Conservation (phyloP, 2,113 vertebrate species). For the Catharus bicknelli region DNA sequence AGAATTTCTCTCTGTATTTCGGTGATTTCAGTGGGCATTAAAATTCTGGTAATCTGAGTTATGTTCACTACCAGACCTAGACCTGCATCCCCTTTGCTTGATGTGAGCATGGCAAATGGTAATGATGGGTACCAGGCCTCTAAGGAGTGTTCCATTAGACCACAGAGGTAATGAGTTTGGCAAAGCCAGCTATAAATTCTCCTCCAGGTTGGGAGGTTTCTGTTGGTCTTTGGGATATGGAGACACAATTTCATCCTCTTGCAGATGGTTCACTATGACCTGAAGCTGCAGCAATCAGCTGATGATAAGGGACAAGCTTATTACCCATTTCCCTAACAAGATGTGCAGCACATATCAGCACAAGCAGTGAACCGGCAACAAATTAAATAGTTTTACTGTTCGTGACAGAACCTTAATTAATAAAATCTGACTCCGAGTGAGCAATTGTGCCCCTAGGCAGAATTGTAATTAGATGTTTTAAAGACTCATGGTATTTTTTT, state of each 20-base stretch:
- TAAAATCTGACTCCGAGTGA: background rate
- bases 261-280: background rate
- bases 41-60: background rate
- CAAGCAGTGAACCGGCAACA: background rate
- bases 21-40: background rate
- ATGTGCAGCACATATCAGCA: background rate
- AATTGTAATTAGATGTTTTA: background rate
- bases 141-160: background rate
- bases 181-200: background rate
- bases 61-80: background rate
- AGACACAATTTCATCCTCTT: background rate
- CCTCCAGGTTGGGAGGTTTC: background rate
- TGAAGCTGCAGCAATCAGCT: background rate
- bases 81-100: background rate
- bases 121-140: too few species aligned
- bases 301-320: background rate
- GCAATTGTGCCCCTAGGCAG: background rate
- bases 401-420: slow-evolving; percentile 18
- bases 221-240: background rate
- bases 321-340: background rate
- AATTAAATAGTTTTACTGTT: background rate
- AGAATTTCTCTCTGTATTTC: background rate
- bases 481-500: background rate
- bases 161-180: background rate
- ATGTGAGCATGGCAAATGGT: too few species aligned